phyloP scores from a whole-genome alignment of 2,113 vertebrate species.

The Oxygymnocypris stewartii region DNA sequence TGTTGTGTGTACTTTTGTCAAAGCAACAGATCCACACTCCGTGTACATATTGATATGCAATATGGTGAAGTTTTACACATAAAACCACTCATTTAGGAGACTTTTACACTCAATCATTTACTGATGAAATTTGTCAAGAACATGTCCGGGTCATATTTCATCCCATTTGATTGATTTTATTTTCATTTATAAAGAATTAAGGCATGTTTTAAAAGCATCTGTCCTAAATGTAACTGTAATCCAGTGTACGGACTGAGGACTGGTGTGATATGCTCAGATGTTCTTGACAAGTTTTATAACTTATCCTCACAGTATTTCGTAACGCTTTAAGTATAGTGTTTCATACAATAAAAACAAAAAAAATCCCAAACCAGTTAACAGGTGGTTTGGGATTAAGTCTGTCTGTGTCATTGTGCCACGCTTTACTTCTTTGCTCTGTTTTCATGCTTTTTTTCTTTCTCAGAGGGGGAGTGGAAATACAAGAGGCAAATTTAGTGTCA shows the following conservation, averaged over 20 bases:
- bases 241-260: no score
- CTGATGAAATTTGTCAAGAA: not conserved
- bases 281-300: not conserved
- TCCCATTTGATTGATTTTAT: not conserved
- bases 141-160: not conserved
- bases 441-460: constrained; percentile 17
- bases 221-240: no score
- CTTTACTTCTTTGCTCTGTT: not conserved
- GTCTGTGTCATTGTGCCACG: not conserved
- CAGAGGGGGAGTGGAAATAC: not conserved
- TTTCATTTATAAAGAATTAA: not conserved
- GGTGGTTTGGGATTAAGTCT: no score
- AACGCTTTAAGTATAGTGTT: not conserved
- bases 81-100: not conserved
- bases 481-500: constrained; percentile 4
- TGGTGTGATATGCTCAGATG: no score
- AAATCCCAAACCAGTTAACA: not conserved
- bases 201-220: not conserved
- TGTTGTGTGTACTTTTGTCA: constrained; percentile 15
- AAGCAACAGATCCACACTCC: not conserved
- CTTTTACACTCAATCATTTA: not conserved
- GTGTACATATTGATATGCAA: not conserved
- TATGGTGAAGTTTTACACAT: not conserved
- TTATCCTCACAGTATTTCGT: not conserved
- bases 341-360: no score